Conservation (phyloP, 2,113 vertebrate species). For the Numenius arquata region DNA sequence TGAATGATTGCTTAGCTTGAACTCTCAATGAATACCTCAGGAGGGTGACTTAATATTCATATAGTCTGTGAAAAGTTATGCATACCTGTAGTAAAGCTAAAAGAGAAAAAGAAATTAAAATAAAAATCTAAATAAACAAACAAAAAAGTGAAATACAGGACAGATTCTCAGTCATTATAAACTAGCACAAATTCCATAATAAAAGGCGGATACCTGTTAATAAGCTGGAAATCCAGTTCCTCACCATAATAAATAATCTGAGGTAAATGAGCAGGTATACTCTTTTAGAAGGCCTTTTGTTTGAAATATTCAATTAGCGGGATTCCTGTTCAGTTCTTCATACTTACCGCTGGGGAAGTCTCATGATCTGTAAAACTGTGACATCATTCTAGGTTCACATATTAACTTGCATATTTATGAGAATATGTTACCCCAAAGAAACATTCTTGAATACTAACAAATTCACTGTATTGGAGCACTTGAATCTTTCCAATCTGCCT, state of each 20-base stretch:
- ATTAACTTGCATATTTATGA: neutral
- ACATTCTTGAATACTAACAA: neutral
- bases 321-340: neutral
- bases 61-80: neutral
- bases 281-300: neutral
- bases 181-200: neutral
- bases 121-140: neutral
- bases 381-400: neutral
- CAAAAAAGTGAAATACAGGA: neutral
- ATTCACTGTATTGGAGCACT: neutral
- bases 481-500: neutral
- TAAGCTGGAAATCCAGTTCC: neutral
- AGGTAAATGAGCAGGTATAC: neutral
- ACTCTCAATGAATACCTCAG: neutral
- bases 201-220: neutral
- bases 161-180: neutral
- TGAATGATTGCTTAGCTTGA: neutral
- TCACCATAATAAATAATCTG: neutral
- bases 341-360: neutral
- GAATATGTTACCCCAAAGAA: neutral
- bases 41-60: neutral
- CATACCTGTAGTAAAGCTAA: neutral
- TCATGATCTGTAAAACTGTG: neutral
- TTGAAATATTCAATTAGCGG: neutral
- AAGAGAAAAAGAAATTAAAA: neutral